Percentiles rank a stretch among this genome's conserved stretches.
These are phyloP conservation scores for Myrmecophaga tridactyla DNA, from an alignment of 2,113 vertebrate species.

Conservation along the genomic window DNA sequence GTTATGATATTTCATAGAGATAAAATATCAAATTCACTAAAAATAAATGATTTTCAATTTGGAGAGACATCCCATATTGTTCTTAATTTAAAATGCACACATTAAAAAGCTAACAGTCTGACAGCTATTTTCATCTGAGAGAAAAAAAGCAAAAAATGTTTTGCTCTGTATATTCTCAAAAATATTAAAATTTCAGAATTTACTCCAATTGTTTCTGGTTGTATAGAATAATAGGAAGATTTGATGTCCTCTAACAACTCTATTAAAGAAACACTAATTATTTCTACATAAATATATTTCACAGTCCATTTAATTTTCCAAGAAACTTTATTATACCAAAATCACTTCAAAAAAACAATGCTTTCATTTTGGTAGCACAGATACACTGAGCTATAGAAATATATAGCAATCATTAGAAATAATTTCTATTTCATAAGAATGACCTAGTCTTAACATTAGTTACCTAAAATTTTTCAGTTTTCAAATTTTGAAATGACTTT, in stretches of 20 bases:
- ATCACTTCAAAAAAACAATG: slow-evolving; percentile 44
- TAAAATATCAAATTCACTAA: not conserved
- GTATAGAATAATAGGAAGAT: not conserved
- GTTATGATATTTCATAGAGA: not conserved
- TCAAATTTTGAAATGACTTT: not conserved
- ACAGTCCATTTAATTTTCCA: slow-evolving; percentile 37
- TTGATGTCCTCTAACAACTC: slow-evolving; percentile 23
- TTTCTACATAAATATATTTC: slow-evolving; percentile 55
- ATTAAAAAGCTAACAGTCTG: slow-evolving; percentile 13
- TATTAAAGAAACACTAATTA: slow-evolving; percentile 50
- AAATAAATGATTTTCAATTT: slow-evolving; percentile 23
- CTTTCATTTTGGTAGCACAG: not conserved
- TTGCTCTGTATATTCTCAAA: not conserved
- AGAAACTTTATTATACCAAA: slow-evolving; percentile 41
- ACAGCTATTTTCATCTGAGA: not conserved
- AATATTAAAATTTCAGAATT: slow-evolving; percentile 50
- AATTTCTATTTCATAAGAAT: slow-evolving; percentile 1
- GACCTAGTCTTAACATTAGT: not conserved
- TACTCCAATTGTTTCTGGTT: slow-evolving; percentile 4
- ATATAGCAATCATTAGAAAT: not conserved
- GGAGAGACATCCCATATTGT: not conserved
- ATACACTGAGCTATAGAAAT: not conserved
- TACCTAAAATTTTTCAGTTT: slow-evolving; percentile 30
- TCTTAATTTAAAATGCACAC: slow-evolving; percentile 42
- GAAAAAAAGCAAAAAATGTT: not conserved